Evolutionary conservation across 2,797 vertebrate genomes (phyloP).

Genomic region (Cirrhinus mrigala): DNA sequence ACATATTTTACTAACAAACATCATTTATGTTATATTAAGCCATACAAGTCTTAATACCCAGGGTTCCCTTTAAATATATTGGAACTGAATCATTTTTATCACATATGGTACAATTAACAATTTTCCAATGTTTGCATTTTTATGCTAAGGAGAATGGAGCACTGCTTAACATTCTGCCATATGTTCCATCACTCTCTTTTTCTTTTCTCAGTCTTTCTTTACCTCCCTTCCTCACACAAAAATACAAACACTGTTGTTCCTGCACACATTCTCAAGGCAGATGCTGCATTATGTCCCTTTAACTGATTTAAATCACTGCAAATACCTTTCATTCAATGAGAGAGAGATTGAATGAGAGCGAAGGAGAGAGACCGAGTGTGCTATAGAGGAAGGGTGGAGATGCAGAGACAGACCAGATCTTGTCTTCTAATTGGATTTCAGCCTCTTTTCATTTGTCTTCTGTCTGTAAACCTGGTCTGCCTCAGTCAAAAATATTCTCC

Average conservation of each 20-base stretch:
- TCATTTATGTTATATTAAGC: too few relatives aligned
- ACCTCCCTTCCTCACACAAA: neutral
- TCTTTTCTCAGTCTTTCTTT: neutral
- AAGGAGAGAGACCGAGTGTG: conserved; percentile 20
- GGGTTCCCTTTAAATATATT: neutral
- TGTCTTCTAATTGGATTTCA: conserved; percentile 58
- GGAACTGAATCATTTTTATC: neutral
- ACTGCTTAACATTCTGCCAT: neutral
- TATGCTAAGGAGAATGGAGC: neutral
- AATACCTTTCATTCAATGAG: conserved; percentile 49
- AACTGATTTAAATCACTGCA: conserved; percentile 61
- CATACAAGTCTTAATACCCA: too few relatives aligned
- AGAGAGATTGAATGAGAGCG: conserved; percentile 20
- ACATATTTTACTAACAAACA: too few relatives aligned
- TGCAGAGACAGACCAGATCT: conserved; percentile 54
- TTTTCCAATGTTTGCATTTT: neutral
- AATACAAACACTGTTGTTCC: conserved; percentile 23
- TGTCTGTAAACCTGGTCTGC: conserved; percentile 51
- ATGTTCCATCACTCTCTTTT: neutral
- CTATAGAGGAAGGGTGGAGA: conserved; percentile 49
- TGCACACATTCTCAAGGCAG: conserved; percentile 49
- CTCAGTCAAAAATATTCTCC: conserved; percentile 35
- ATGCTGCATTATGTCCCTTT: conserved; percentile 52
- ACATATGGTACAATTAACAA: neutral
- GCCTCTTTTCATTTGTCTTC: conserved; percentile 56